Conservation (phyloP, 2,797 vertebrate genomes). For the Sebastes iracundus region DNA sequence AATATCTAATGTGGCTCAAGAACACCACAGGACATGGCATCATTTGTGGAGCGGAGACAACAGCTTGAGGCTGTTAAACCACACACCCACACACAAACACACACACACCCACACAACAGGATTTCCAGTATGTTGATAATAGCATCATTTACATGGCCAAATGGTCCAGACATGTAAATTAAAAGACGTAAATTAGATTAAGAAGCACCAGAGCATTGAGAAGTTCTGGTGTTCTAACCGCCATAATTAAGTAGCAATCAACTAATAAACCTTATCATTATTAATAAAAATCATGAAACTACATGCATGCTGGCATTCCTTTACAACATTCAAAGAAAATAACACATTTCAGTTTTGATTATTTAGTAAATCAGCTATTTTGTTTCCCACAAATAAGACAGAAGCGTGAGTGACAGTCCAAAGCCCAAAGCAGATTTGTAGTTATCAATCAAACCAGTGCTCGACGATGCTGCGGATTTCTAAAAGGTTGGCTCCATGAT, state of each 20-base stretch:
- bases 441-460: conserved; percentile 46
- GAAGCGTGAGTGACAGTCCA: conserved; percentile 11
- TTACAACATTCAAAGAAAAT: neutral
- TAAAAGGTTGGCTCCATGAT: conserved; percentile 51
- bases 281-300: neutral
- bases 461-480: conserved; percentile 26
- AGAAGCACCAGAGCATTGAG: conserved; percentile 27
- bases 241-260: conserved; percentile 38
- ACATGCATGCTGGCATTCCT: neutral
- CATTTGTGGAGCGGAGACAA: neutral
- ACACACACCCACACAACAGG: neutral
- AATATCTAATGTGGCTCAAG: neutral
- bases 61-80: neutral
- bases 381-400: neutral
- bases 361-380: neutral
- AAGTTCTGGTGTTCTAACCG: neutral
- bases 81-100: neutral
- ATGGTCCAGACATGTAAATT: conserved; percentile 54
- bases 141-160: conserved; percentile 37
- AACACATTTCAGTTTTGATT: neutral
- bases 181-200: conserved; percentile 39
- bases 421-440: conserved; percentile 5
- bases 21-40: neutral
- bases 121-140: conserved; percentile 39
- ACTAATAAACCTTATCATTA: conserved; percentile 23